Conservation (phyloP, 2,888 invertebrate species). For the Nudaria mundana region DNA sequence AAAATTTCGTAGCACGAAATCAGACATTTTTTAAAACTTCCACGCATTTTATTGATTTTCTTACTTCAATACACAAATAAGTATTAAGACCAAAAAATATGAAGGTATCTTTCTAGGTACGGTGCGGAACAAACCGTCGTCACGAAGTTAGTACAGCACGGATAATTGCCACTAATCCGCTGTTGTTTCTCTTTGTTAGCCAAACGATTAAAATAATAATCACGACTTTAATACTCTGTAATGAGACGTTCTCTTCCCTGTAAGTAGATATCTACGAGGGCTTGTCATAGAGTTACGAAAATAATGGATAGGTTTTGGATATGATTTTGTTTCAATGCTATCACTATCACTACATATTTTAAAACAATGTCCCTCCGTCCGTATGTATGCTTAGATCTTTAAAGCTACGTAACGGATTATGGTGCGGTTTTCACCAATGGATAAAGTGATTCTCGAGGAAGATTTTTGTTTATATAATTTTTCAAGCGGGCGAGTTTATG, state of each 20-base stretch:
- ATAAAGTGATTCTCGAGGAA: no score
- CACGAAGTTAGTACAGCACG: constrained; percentile 37
- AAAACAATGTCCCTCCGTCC: no score
- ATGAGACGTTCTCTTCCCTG: constrained; percentile 56
- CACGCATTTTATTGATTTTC: no score
- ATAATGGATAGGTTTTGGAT: constrained; percentile 7
- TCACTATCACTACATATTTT: no score
- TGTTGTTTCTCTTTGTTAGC: constrained; percentile 63
- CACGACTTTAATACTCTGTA: constrained; percentile 61
- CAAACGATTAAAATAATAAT: constrained; percentile 74
- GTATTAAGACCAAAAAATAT: background rate
- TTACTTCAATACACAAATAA: background rate
- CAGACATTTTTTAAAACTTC: no score
- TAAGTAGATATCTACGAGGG: constrained; percentile 24
- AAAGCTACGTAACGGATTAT: no score
- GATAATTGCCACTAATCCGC: constrained; percentile 63
- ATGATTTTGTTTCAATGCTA: background rate
- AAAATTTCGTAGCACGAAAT: no score
- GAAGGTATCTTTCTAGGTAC: constrained; percentile 12
- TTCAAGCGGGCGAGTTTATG: no score
- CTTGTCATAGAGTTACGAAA: constrained; percentile 6
- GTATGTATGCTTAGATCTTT: no score
- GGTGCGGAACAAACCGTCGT: constrained; percentile 33
- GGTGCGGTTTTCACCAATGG: no score
- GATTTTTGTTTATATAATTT: no score